Evolutionary conservation across 2,888 invertebrate species (phyloP), one percentile per base, ranked within the genome.

Genomic region (Cephus runcator): DNA sequence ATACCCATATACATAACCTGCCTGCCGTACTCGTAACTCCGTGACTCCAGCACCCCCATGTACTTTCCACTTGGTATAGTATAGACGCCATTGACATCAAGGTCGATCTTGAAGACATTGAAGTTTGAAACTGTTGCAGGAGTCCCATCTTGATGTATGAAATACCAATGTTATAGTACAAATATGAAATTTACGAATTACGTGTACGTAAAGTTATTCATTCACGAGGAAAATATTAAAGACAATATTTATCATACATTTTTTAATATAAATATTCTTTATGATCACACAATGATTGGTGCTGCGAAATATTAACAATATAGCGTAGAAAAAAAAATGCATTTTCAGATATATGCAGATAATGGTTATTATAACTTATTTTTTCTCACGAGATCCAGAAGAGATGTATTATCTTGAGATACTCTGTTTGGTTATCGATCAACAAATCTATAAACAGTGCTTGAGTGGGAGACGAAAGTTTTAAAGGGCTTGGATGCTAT

Each of bases 291-390:
- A 56, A 56, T 56, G 23, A 9, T 9, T 23, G 23, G 6, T 23
- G 56, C 23, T 56, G 23, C 0, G 23, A 23, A 56, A 23, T 56
- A 23, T 56, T 1, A 56, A 56, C 9, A 1, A 2, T 23, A 15
- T 23, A 23, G 56, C 9, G 23, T 9, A 56, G n/a, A 15, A 23
- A 9, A 6, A 23, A 23, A 56, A 9, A 23, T 56, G 12, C 3
- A 35, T 35, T 35, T 77, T 12, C 31, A 75, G 56, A 73, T 75
- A 15, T 68, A 34, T 34, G 34, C 31, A n/a, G n/a, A 69, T 74
- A n/a, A 69, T 40, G 69, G 83, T 81, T 82, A 83, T 78, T 80
- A 83, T 84, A 83, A 77, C 80, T 78, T 76, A 76, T 81, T 85
- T 80, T 81, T 82, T 84, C 85, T 82, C 86, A 82, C 82, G 84